Evolutionary conservation across 1,140 invertebrate species (phyloP).

Genomic region (Eupristina koningsbergeri): DNA sequence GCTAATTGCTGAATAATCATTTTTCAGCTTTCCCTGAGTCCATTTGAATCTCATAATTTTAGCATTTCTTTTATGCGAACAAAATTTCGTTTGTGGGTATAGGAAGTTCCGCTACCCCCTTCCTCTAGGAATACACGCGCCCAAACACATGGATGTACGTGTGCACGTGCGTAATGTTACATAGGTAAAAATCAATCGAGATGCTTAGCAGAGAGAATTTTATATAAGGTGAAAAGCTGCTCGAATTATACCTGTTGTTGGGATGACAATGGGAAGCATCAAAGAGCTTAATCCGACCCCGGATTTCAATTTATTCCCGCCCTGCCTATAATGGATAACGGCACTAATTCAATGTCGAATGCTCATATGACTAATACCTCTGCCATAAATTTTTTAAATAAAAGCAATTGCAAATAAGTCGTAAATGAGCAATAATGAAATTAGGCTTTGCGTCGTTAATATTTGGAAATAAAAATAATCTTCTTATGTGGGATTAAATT

Average conservation of each 20-base stretch:
- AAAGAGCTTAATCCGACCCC: conserved; percentile 32
- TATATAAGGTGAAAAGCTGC: conserved; percentile 10
- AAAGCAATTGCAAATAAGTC: conserved; percentile 38
- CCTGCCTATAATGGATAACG: neutral
- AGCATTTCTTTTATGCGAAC: no score
- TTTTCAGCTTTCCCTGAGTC: no score
- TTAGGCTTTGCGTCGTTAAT: conserved; percentile 37
- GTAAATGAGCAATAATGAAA: conserved; percentile 40
- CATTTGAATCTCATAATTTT: no score
- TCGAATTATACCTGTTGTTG: conserved; percentile 42
- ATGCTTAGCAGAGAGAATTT: no score
- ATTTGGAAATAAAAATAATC: conserved; percentile 47
- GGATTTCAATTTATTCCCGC: conserved; percentile 32
- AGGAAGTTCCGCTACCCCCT: no score
- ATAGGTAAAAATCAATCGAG: no score
- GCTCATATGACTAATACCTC: conserved; percentile 21
- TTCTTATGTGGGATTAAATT: conserved; percentile 44
- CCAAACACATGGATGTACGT: no score
- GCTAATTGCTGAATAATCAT: no score
- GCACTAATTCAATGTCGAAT: conserved; percentile 28
- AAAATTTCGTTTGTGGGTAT: neutral
- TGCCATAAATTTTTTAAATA: conserved; percentile 40
- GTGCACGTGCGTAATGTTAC: no score
- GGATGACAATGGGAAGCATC: conserved; percentile 31
- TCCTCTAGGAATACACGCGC: no score